A percentile compares a stretch with the other conserved stretches of the same genome.
These are phyloP conservation scores for Lithophane leautieri DNA, from an alignment of 2,888 invertebrate genomes.

Conservation along the genomic window DNA sequence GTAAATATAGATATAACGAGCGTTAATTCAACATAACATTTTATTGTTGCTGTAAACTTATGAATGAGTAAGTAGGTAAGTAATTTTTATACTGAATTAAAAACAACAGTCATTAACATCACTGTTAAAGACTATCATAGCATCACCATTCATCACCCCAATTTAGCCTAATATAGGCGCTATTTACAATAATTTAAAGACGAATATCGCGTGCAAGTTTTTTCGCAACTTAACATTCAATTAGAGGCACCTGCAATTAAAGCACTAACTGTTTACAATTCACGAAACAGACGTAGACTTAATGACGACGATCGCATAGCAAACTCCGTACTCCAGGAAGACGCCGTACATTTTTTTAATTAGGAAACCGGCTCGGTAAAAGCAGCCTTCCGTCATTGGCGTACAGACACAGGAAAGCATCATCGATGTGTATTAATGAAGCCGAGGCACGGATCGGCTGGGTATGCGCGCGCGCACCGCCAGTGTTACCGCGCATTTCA, in stretches of 20 bases:
- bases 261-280: slow-evolving; percentile 57
- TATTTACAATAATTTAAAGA: slow-evolving; percentile 15
- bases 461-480: slow-evolving; percentile 78
- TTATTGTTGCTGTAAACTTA: background rate
- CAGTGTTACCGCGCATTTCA: slow-evolving; percentile 86
- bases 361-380: slow-evolving; percentile 88
- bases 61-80: background rate
- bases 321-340: slow-evolving; percentile 65
- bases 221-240: slow-evolving; percentile 41
- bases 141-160: background rate
- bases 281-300: slow-evolving; percentile 57
- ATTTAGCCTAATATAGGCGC: slow-evolving; percentile 9
- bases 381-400: slow-evolving; percentile 87
- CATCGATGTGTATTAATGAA: slow-evolving; percentile 87
- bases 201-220: slow-evolving; percentile 34
- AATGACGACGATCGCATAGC: slow-evolving; percentile 56
- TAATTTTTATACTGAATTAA: slow-evolving; percentile 23
- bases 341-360: slow-evolving; percentile 82
- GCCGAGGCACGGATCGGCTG: slow-evolving; percentile 80
- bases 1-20: background rate
- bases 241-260: slow-evolving; percentile 59
- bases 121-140: background rate
- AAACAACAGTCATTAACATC: slow-evolving; percentile 6
- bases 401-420: slow-evolving; percentile 87
- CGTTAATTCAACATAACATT: background rate